Base-by-base conservation (phyloP, 2,797 vertebrate genomes). In the Caiman crocodilus region DNA sequence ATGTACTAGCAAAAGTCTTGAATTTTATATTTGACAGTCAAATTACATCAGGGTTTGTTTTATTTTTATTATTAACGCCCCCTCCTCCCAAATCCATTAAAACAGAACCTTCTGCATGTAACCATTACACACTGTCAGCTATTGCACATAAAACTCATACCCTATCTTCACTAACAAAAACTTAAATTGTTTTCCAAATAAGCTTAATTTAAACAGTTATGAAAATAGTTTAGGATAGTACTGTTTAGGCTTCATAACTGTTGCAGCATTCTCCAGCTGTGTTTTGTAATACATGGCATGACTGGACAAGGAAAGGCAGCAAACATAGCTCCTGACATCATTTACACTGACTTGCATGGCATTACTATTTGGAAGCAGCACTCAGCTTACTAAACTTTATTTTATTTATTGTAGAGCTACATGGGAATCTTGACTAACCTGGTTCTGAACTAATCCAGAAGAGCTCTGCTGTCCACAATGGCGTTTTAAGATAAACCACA, bases 361-460 rank as follows among this genome's bases (percentile, higher is more conserved):
- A 88, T 76, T 90, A 74, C 92, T 18, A 14, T 42, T 85, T 63
- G 78, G 16, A 77, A 73, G 65, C 86, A 76, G 78, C 25, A 14
- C 79, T 89, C 6, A 20, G 84, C 88, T 82, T 90, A 30, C 13
- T 25, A 50, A 28, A 5, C 13, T 23, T 35, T 57, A n/a, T 59
- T 32, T 55, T 85, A 9, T 67, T 13, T 75, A 30, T 57, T 58
- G 75, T 95, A 81, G 91, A 93, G 90, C 94, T 92, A 93, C 69
- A 85, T 60, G 42, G 87, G 81, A 96, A 94, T 95, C 83, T 67
- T 88, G 85, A 90, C 74, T 82, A 91, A 83, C 65, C 50, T 9
- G 17, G 15, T 65, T 91, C 84, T 55, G 69, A 86, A 92, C 58
- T 90, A 94, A 84, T 17, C 91, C 88, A 1, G 6, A 83, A 94